Evolutionary conservation across 2,888 invertebrate genomes (phyloP).

Genomic region (Drosophila emarginata): DNA sequence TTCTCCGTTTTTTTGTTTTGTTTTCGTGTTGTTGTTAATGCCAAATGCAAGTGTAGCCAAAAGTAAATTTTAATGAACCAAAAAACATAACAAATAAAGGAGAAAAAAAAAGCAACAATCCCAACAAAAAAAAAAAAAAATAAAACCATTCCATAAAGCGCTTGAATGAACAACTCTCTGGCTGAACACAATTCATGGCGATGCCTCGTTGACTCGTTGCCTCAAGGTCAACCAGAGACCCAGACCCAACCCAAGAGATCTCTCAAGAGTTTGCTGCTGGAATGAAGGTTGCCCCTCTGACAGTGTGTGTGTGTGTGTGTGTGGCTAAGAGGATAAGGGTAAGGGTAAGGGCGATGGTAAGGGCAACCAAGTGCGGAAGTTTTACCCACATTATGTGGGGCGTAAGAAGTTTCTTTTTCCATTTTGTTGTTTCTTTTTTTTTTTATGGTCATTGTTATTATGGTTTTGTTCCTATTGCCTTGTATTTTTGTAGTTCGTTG

Average conservation of each 20-base stretch:
- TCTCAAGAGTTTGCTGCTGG: background rate
- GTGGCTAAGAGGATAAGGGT: background rate
- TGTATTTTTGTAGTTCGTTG: constrained; percentile 4
- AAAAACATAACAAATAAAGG: constrained; percentile 17
- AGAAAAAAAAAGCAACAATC: constrained; percentile 7
- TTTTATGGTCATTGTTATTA: constrained; percentile 26
- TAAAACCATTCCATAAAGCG: constrained; percentile 39
- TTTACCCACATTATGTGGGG: constrained; percentile 39
- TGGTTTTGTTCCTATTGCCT: constrained; percentile 11
- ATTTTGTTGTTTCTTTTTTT: background rate
- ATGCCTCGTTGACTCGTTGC: constrained; percentile 29
- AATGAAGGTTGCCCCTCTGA: background rate
- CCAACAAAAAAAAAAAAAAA: constrained; percentile 23
- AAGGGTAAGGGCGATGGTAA: background rate
- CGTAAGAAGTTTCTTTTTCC: constrained; percentile 46
- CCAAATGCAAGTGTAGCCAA: constrained; percentile 22
- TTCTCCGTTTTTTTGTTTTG: background rate
- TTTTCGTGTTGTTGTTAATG: constrained; percentile 26
- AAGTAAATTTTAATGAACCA: constrained; percentile 29
- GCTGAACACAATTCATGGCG: constrained; percentile 28
- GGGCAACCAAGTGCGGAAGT: constrained; percentile 32
- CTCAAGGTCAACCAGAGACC: constrained; percentile 57
- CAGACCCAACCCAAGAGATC: constrained; percentile 20
- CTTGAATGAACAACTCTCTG: constrained; percentile 57
- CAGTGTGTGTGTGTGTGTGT: background rate